Evolutionary conservation across 1,140 invertebrate genomes (phyloP).

Genomic region (Octopus sinensis): DNA sequence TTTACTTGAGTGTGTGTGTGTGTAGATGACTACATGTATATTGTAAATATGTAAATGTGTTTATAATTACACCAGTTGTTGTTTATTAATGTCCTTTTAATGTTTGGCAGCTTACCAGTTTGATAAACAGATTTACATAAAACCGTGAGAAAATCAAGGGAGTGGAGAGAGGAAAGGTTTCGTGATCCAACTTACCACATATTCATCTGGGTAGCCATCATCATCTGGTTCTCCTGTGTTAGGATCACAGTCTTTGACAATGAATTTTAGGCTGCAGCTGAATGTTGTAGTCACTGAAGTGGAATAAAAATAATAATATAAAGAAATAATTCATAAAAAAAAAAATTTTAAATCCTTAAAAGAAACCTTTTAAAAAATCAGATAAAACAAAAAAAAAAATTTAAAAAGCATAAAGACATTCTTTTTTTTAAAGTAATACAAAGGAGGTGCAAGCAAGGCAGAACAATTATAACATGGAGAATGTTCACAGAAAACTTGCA

Average conservation of each 20-base stretch:
- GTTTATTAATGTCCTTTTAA: too few relatives aligned
- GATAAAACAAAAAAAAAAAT: not conserved
- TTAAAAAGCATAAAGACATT: too few relatives aligned
- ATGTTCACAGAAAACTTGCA: too few relatives aligned
- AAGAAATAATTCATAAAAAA: not conserved
- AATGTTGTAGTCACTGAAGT: slow-evolving; percentile 69
- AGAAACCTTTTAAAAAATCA: not conserved
- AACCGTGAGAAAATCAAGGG: not conserved
- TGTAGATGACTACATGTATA: too few relatives aligned
- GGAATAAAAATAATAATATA: slow-evolving; percentile 12
- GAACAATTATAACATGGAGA: too few relatives aligned
- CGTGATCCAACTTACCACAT: slow-evolving; percentile 63
- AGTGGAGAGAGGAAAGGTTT: not conserved
- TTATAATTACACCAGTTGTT: too few relatives aligned
- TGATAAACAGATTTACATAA: not conserved
- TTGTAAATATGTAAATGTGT: too few relatives aligned
- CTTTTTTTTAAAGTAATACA: too few relatives aligned
- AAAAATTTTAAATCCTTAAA: not conserved
- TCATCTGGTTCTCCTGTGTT: slow-evolving; percentile 88
- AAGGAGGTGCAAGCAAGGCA: too few relatives aligned
- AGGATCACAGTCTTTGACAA: slow-evolving; percentile 94
- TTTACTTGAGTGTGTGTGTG: too few relatives aligned
- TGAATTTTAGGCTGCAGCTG: slow-evolving; percentile 85
- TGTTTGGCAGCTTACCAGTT: too few relatives aligned
- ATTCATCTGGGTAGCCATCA: slow-evolving; percentile 82